A percentile compares a stretch with the other conserved stretches of the same genome.
These are phyloP conservation scores for Amia ocellicauda DNA, from an alignment of 2,113 vertebrate species.

Conservation along the genomic window DNA sequence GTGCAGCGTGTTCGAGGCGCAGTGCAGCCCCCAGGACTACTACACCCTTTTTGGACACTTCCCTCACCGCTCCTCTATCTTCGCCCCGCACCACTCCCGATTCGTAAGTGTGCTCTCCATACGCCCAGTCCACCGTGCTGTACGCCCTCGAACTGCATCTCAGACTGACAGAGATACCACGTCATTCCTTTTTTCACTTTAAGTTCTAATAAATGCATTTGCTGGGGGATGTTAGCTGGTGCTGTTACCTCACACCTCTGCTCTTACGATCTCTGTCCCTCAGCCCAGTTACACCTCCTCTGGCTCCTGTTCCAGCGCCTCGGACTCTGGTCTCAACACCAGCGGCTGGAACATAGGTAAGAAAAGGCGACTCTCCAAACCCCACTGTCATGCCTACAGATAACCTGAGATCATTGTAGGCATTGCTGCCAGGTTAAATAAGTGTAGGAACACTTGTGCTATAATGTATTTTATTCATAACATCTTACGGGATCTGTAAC, in stretches of 20 bases:
- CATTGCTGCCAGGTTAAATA: too few relatives aligned
- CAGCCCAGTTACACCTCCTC: constrained; percentile 93
- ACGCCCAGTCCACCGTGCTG: neutral
- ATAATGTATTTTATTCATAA: too few relatives aligned
- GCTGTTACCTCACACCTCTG: neutral
- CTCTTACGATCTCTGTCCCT: constrained; percentile 4
- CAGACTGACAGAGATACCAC: too few relatives aligned
- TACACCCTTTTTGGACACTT: constrained; percentile 64
- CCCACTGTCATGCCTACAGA: too few relatives aligned
- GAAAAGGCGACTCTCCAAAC: neutral
- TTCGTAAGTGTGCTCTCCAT: constrained; percentile 66
- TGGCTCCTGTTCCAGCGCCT: constrained; percentile 89
- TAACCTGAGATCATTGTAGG: too few relatives aligned
- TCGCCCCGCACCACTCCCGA: constrained; percentile 71
- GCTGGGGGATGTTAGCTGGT: too few relatives aligned
- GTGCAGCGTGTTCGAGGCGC: constrained; percentile 88
- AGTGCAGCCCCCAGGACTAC: constrained; percentile 71
- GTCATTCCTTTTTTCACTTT: too few relatives aligned
- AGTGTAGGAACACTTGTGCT: too few relatives aligned
- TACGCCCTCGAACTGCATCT: too few relatives aligned
- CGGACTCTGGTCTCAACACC: constrained; percentile 75
- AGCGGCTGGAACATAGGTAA: constrained; percentile 83
- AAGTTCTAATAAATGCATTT: too few relatives aligned
- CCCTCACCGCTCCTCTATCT: constrained; percentile 60
- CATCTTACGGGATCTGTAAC: too few relatives aligned